Base-by-base conservation (phyloP, 2,888 invertebrate species). In the Sericinus montela region DNA sequence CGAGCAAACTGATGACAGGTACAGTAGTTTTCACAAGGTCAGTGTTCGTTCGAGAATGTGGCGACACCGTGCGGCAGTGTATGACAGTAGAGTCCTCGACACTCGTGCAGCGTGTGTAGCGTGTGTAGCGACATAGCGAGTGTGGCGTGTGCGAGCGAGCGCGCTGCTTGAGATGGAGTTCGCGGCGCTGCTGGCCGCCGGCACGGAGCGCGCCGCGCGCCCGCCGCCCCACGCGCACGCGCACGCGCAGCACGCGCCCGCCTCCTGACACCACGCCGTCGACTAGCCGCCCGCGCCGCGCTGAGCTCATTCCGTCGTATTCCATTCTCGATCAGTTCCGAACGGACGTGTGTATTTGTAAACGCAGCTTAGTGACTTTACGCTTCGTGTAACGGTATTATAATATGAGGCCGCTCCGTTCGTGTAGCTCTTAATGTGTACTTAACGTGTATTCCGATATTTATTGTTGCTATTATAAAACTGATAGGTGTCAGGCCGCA, bases 131-230 rank as follows among this genome's bases (percentile, higher is more conserved):
- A n/a, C n/a, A n/a, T n/a, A n/a, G 90, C 80, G 10, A 0, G 93
- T 74, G 91, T 7, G 53, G 76, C 76, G 50, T 29, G 3, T 14
- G 14, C 79, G 98, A 98, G 96, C 96, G 69, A 93, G 98, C 56
- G 97, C 98, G 86, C 90, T 94, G 69, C 90, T 98, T 71, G 98
- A 98, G 75, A 90, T 95, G 82, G 98, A 98, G 89, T 98, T 98
- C 84, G 92, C 92, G 72, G 96, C 94, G 80, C 91, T 98, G 66
- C 85, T 98, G 61, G 92, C 94, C 65, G 89, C 92, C 57, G 96
- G 95, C 68, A 97, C 97, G 52, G 97, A 97, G 75, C 93, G 95
- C 69, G 88, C 94, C 61, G 90, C 80, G 6, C 6, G 93, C 74
- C 91, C 8, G 53, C 76, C 76, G 50, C 79, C n/a, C 11, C 32